phyloP scores from a whole-genome alignment of 2,113 vertebrate genomes.

The Toxotes jaculatrix region DNA sequence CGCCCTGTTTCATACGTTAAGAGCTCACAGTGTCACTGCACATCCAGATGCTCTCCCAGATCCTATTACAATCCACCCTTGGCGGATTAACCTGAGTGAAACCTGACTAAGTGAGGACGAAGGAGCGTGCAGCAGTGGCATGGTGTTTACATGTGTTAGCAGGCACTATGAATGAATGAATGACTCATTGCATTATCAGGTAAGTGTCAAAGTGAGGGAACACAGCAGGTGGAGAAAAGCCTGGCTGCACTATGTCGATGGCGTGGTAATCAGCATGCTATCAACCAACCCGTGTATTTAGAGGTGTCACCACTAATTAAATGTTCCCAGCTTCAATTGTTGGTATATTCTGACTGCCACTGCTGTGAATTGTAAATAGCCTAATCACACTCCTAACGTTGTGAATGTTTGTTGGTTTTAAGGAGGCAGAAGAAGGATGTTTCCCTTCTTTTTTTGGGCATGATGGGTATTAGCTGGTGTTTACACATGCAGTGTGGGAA shows the following conservation, averaged over 20 bases:
- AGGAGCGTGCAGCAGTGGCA: background rate
- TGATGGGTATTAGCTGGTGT: constrained; percentile 6
- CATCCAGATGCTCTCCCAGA: constrained; percentile 51
- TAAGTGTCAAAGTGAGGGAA: constrained; percentile 39
- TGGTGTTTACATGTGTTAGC: constrained; percentile 43
- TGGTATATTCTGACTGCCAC: constrained; percentile 43
- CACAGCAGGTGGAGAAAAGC: constrained; percentile 23
- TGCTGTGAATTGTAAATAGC: constrained; percentile 53
- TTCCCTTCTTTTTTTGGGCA: background rate
- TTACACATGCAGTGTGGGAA: constrained; percentile 6
- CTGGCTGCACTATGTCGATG: constrained; percentile 7
- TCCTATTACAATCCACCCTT: constrained; percentile 50
- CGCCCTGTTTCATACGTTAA: constrained; percentile 36
- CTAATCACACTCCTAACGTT: constrained; percentile 35
- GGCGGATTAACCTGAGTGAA: constrained; percentile 61
- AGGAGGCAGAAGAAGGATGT: background rate
- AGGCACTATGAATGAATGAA: constrained; percentile 28
- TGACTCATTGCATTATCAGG: constrained; percentile 50
- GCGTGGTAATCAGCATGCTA: constrained; percentile 49
- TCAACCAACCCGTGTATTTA: constrained; percentile 47
- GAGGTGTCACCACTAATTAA: constrained; percentile 65
- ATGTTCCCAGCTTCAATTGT: constrained; percentile 44
- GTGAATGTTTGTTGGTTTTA: constrained; percentile 21
- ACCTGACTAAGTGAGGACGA: constrained; percentile 34
- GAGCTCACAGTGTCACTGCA: constrained; percentile 36